A percentile compares a stretch with the other conserved stretches of the same genome.
phyloP scores from a whole-genome alignment of 2,797 vertebrate genomes.

The Poeciliopsis presidionis region DNA sequence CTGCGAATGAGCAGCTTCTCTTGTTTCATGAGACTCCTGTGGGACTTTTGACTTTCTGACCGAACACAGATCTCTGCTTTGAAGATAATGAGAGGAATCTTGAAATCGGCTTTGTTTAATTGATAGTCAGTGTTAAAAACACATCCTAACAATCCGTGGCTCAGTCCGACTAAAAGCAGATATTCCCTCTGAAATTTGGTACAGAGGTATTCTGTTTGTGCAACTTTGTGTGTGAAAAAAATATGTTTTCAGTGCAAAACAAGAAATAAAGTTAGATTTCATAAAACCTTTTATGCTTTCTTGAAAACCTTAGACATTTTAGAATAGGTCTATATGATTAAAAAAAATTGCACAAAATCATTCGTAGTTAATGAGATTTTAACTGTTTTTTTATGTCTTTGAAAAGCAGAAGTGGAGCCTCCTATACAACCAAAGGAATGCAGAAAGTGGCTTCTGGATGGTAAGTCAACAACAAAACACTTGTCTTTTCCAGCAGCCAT shows the following conservation, averaged over 20 bases:
- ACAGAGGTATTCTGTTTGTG: background rate
- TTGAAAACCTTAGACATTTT: too few species aligned
- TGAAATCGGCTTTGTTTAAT: slow-evolving; percentile 35
- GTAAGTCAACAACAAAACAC: too few species aligned
- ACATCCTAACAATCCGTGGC: background rate
- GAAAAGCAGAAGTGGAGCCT: too few species aligned
- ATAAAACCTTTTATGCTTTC: too few species aligned
- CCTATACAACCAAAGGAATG: too few species aligned
- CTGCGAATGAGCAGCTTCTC: background rate
- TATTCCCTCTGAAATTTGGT: background rate
- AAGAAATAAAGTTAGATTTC: background rate
- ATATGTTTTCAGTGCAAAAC: background rate
- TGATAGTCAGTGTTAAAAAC: slow-evolving; percentile 17
- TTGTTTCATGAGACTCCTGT: slow-evolving; percentile 16
- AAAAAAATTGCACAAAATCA: too few species aligned
- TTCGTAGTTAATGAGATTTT: too few species aligned
- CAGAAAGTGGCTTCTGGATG: too few species aligned
- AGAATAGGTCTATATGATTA: too few species aligned
- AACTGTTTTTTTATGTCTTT: too few species aligned
- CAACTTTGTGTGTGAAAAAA: background rate
- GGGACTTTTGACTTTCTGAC: slow-evolving; percentile 23
- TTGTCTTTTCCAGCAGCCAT: too few species aligned
- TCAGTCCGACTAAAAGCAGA: background rate
- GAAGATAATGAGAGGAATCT: slow-evolving; percentile 40
- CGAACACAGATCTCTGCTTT: slow-evolving; percentile 26